Conservation (phyloP, 2,113 vertebrate species). For the Gymnarchus niloticus region DNA sequence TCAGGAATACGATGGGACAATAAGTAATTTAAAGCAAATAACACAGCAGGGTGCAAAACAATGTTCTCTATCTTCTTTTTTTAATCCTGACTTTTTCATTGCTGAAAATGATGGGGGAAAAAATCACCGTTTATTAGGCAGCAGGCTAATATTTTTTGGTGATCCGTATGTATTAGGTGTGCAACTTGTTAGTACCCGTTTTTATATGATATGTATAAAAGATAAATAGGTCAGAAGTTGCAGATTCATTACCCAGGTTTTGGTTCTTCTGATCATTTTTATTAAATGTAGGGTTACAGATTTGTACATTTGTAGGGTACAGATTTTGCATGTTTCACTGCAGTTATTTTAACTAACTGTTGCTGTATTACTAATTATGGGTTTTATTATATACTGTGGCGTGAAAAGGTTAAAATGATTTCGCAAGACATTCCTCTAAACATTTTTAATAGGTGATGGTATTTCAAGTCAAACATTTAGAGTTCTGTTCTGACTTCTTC, state of each 20-base stretch:
- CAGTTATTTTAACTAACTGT: background rate
- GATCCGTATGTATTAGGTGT: background rate
- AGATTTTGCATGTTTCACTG: background rate
- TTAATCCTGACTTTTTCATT: background rate
- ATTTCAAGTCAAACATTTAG: background rate
- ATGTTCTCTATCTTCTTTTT: background rate
- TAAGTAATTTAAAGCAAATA: background rate
- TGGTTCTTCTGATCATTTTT: background rate
- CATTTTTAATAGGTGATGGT: background rate
- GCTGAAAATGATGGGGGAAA: background rate
- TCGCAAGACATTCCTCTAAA: background rate
- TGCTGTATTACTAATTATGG: background rate
- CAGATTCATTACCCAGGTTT: background rate
- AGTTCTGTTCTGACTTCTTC: background rate
- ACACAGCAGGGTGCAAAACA: background rate
- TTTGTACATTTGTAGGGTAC: background rate
- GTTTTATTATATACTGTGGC: background rate
- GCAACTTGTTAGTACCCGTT: background rate
- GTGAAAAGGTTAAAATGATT: background rate
- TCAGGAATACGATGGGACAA: no score
- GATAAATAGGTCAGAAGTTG: background rate
- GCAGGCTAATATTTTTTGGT: background rate
- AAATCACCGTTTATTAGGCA: background rate
- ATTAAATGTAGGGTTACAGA: background rate
- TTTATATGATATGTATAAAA: background rate